Conservation (phyloP, 2,888 invertebrate genomes). For the Linnaemya vulpina region DNA sequence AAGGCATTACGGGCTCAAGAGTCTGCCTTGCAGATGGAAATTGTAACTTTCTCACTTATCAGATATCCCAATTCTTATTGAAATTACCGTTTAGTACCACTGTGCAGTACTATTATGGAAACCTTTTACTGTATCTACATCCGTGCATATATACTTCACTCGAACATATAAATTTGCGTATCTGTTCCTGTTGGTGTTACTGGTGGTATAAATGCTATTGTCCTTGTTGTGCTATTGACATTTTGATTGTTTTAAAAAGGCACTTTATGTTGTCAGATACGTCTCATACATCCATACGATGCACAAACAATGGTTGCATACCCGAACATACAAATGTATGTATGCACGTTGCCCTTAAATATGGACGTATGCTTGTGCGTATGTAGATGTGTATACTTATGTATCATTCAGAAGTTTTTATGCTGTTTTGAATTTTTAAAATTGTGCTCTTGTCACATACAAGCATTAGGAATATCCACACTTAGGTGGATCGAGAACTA, state of each 20-base stretch:
- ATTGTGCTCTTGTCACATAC: not conserved
- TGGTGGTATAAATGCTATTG: conserved; percentile 6
- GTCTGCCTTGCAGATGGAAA: too few species aligned
- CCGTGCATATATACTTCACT: not conserved
- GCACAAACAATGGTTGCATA: not conserved
- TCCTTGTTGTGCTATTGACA: conserved; percentile 49
- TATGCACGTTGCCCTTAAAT: not conserved
- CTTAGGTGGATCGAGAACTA: not conserved
- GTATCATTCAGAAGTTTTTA: not conserved
- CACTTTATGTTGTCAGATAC: conserved; percentile 69
- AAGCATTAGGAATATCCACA: not conserved
- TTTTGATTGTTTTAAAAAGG: conserved; percentile 66
- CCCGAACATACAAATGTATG: not conserved
- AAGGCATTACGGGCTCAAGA: too few species aligned
- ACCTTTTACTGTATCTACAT: too few species aligned
- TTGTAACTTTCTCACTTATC: too few species aligned
- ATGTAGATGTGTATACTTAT: too few species aligned
- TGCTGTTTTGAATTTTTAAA: not conserved
- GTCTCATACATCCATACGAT: conserved; percentile 35
- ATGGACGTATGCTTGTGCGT: too few species aligned
- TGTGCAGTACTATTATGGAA: too few species aligned
- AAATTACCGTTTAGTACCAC: too few species aligned
- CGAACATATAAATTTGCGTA: conserved; percentile 8
- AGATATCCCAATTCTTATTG: too few species aligned
- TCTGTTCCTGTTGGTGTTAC: conserved; percentile 38